Evolutionary conservation across 2,797 vertebrate species (phyloP).

Genomic region (Pteronotus mesoamericanus): DNA sequence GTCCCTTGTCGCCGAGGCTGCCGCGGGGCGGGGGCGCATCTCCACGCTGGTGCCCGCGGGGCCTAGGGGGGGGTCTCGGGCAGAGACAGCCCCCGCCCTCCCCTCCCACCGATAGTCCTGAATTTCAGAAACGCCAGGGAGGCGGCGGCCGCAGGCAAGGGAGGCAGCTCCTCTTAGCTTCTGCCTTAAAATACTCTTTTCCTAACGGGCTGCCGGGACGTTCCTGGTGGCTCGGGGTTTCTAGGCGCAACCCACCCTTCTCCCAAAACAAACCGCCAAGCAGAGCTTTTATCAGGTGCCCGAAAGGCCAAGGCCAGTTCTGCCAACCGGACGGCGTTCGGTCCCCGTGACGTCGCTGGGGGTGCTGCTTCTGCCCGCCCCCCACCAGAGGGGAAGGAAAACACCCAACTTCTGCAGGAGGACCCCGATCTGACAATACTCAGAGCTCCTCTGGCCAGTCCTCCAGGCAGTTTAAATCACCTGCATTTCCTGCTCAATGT

Average conservation of each 20-base stretch:
- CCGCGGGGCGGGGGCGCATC: no score
- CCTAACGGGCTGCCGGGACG: not conserved
- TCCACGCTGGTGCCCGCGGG: not conserved
- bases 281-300: conserved; percentile 40
- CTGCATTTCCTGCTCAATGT: not conserved
- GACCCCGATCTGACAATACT: conserved; percentile 47
- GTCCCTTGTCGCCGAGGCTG: not conserved
- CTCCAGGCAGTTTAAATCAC: conserved; percentile 40
- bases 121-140: not conserved
- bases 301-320: conserved; percentile 37
- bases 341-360: rapidly evolving
- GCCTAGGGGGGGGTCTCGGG: not conserved
- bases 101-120: not conserved
- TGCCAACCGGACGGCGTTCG: not conserved
- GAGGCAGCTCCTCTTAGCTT: not conserved
- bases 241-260: conserved; percentile 57
- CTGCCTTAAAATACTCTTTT: not conserved
- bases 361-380: not conserved
- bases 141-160: not conserved
- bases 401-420: not conserved
- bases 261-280: conserved; percentile 68
- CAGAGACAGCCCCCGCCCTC: not conserved
- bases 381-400: not conserved
- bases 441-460: not conserved
- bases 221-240: conserved; percentile 1